Evolutionary conservation across 1,140 invertebrate species (phyloP), one percentile per base, ranked within the genome.

Genomic region (Magallana ariakensis): DNA sequence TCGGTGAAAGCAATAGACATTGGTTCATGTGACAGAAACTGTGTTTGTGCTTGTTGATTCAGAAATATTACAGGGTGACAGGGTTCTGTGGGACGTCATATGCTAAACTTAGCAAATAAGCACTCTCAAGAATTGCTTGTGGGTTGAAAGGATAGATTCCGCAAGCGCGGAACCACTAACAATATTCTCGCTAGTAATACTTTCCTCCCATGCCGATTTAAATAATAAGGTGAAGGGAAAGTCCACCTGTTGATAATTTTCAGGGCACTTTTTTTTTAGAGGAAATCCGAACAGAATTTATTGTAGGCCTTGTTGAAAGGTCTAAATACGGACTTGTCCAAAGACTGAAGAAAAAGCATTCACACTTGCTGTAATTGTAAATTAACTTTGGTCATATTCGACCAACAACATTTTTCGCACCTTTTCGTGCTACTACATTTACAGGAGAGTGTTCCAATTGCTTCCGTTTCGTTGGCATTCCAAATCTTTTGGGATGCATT

Each of bases 321-420:
- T 22, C 86, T 84, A 70, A 91, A 92, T 16, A 91, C 87, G 9
- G 15, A 80, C 62, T 58, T 83, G 58, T 92, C 90, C 6, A 90
- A 84, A 6, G 90, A 89, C 82, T 91, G 90, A 6, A 92, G 80
- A 70, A 57, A 84, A 19, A 5, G 66, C 88, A 88, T 85, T 91
- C 15, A 90, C 84, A 70, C 85, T 85, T 0, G 82, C 87, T 22
- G 88, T 85, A 9, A 85, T 86, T 57, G 90, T 89, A 4, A 90
- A 56, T 54, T 84, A 83, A 54, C 56, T 87, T n/a, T 80, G 6
- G 56, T 87, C 33, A 60, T 19, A 54, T 33, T 11, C 75, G 15
- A 11, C 83, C 22, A 46, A 62, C 54, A 53, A 85, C 55, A 80
- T 87, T 84, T 85, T 46, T 87, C 6, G 83, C 15, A 53, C 83